Base-by-base conservation (phyloP, 2,888 invertebrate genomes). In the Argyresthia albistria region DNA sequence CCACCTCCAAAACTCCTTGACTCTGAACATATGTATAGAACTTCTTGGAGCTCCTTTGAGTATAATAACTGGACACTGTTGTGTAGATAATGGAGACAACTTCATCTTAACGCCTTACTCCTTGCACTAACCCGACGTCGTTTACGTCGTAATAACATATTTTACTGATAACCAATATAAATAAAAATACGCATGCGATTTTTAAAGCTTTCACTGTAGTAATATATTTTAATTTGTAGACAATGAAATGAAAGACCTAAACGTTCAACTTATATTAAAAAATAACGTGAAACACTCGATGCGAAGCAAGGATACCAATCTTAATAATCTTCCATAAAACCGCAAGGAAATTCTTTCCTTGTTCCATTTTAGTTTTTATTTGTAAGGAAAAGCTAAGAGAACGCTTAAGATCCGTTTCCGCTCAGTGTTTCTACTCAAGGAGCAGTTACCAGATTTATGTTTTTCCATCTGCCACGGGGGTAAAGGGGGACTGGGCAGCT, bases 401-500 rank as follows among this genome's bases (percentile, higher is more conserved):
- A 47, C n/a, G 47, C 47, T 47, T 47, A 47, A 47, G 47, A 25
- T 25, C 47, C 35, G 47, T 47, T 47, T 47, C 47, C 47, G 47
- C 35, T 47, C 8, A 9, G 12, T 11, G 25, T 35, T 47, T 47
- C 35, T 47, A 47, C 47, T 46, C 35, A 46, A 46, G 46, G 37
- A 48, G 43, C 35, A 45, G 46, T 37, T 53, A 39, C 49, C 49
- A 49, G 53, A 53, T 53, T 53, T 53, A 53, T 49, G 53, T 53
- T 49, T 53, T 53, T 53, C 53, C 49, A 46, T 43, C 53, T 53
- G 50, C 35, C 37, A 39, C 35, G 25, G 2, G 3, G 25, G 25
- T 25, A 25, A 25, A 25, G 25, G 25, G 25, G 25, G 25, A 4
- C 25, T 25, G 25, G 25, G 3, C 25, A 25, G 25, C 25, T 25